These are phyloP conservation scores for Thecophora atra DNA, from an alignment of 2,888 invertebrate genomes.

Conservation along the genomic window DNA sequence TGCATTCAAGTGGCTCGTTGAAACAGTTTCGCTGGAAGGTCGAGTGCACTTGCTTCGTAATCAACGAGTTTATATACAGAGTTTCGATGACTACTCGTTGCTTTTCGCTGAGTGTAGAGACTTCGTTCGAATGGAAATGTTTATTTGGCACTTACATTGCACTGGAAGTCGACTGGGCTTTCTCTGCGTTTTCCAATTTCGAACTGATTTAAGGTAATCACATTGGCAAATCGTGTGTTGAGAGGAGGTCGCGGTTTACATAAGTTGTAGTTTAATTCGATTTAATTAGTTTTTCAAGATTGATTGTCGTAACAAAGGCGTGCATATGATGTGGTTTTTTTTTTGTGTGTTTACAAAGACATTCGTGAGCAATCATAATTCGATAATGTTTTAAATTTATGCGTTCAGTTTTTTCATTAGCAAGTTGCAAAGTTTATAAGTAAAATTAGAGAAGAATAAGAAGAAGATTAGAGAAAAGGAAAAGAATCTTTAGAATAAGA, in stretches of 20 bases:
- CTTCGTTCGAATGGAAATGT: slow-evolving; percentile 37
- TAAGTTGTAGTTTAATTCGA: background rate
- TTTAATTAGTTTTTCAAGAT: slow-evolving; percentile 13
- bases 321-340: slow-evolving; percentile 13
- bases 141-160: slow-evolving; percentile 54
- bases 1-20: background rate
- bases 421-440: slow-evolving; percentile 7
- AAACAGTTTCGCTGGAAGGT: too few species aligned
- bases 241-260: slow-evolving; percentile 8
- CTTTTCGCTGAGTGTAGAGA: slow-evolving; percentile 36
- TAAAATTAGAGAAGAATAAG: slow-evolving; percentile 10
- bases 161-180: slow-evolving; percentile 55
- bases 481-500: too few species aligned
- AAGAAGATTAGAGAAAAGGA: slow-evolving; percentile 23
- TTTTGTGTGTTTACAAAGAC: background rate
- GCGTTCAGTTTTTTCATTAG: background rate
- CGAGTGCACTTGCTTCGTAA: too few species aligned
- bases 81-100: too few species aligned
- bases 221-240: slow-evolving; percentile 29
- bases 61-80: too few species aligned
- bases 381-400: background rate
- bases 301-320: slow-evolving; percentile 22
- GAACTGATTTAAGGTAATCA: slow-evolving; percentile 48
- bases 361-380: background rate
- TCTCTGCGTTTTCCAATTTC: slow-evolving; percentile 58